A percentile compares a stretch with the other conserved stretches of the same genome.
Evolutionary conservation across 2,888 invertebrate species (phyloP).

Genomic region (Sarcophaga variegata): DNA sequence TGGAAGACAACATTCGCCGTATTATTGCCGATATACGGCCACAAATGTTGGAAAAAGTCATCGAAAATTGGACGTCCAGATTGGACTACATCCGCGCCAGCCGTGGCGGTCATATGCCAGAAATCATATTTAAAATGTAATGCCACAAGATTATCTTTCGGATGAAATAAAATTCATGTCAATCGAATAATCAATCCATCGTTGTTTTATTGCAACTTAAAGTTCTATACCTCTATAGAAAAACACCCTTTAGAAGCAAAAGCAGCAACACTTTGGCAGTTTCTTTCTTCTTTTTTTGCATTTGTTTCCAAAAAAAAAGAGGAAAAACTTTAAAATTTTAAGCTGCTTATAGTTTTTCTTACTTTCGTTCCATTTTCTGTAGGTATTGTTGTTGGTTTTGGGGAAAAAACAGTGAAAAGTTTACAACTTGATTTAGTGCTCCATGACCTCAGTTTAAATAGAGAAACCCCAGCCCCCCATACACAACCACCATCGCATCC

Average conservation of each 20-base stretch:
- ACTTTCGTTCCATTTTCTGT: background rate
- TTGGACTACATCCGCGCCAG: no score
- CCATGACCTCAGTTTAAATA: constrained; percentile 82
- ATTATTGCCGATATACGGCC: no score
- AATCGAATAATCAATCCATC: no score
- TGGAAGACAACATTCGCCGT: no score
- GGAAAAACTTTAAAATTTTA: constrained; percentile 64
- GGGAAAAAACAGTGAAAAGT: constrained; percentile 35
- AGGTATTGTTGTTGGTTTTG: constrained; percentile 63
- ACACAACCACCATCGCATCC: constrained; percentile 77
- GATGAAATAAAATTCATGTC: no score
- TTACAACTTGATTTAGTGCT: constrained; percentile 81
- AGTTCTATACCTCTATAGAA: no score
- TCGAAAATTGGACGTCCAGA: no score
- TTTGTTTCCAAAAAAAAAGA: background rate
- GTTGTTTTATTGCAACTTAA: no score
- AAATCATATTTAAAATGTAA: no score
- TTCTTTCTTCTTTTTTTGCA: background rate
- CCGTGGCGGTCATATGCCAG: no score
- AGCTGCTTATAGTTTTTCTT: constrained; percentile 66
- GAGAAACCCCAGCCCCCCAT: constrained; percentile 61
- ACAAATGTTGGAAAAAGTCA: no score
- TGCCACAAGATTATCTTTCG: no score
- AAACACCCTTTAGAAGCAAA: background rate
- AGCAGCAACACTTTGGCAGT: background rate